phyloP scores from a whole-genome alignment of 1,140 invertebrate genomes.

The Drosophila seguyi region DNA sequence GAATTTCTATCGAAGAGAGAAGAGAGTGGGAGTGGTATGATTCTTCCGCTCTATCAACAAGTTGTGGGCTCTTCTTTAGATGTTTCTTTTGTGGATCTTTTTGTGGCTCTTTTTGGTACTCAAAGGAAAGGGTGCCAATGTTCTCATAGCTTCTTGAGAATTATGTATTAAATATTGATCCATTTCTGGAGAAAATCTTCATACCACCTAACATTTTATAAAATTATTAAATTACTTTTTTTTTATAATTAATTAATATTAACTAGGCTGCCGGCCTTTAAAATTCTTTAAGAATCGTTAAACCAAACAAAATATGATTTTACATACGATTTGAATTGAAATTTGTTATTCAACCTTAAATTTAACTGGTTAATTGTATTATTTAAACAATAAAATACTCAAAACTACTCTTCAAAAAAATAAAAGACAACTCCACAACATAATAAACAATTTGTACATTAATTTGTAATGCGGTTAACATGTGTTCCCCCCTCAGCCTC shows the following conservation, averaged over 20 bases:
- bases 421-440: conserved; percentile 62
- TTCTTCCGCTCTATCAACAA: conserved; percentile 41
- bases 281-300: no score
- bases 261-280: no score
- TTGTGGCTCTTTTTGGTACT: not conserved
- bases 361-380: not conserved
- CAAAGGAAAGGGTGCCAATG: not conserved
- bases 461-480: conserved; percentile 83
- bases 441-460: conserved; percentile 84
- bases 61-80: conserved; percentile 16
- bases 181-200: no score
- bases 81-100: not conserved
- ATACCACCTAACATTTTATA: no score
- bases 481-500: conserved; percentile 42
- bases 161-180: not conserved
- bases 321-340: not conserved
- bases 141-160: not conserved
- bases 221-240: no score
- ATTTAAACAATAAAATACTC: not conserved
- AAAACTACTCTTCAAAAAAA: conserved; percentile 6
- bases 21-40: conserved; percentile 19
- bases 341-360: not conserved
- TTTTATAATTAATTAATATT: no score
- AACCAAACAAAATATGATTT: not conserved
- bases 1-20: conserved; percentile 60